These are phyloP conservation scores for Zygothrica quintamaculata DNA, from an alignment of 2,888 invertebrate species.

Conservation along the genomic window DNA sequence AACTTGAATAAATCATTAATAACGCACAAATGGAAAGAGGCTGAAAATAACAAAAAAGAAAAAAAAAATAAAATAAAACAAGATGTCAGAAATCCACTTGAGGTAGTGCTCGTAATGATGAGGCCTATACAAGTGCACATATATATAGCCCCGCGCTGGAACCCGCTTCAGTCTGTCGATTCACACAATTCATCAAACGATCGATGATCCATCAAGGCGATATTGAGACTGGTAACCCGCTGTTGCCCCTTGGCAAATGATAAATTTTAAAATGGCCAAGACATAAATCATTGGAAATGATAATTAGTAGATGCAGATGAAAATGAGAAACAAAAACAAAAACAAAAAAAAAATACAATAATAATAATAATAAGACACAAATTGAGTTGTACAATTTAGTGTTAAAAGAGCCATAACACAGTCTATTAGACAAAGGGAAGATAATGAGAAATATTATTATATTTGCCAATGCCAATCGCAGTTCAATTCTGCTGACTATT, in stretches of 20 bases:
- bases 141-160: slow-evolving; percentile 1
- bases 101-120: slow-evolving; percentile 47
- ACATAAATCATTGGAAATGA: slow-evolving; percentile 71
- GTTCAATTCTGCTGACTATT: slow-evolving; percentile 38
- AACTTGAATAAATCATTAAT: slow-evolving; percentile 75
- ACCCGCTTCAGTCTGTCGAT: slow-evolving; percentile 26
- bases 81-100: slow-evolving; percentile 77
- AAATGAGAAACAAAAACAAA: slow-evolving; percentile 44
- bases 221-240: slow-evolving; percentile 56
- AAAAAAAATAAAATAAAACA: too few species aligned
- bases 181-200: slow-evolving; percentile 79
- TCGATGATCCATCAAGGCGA: slow-evolving; percentile 73
- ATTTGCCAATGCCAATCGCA: slow-evolving; percentile 31
- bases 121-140: slow-evolving; percentile 66
- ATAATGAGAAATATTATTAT: slow-evolving; percentile 7
- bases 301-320: slow-evolving; percentile 67
- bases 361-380: slow-evolving; percentile 22
- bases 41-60: too few species aligned
- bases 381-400: slow-evolving; percentile 49
- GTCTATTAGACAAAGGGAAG: not conserved
- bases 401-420: not conserved
- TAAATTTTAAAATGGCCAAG: slow-evolving; percentile 60
- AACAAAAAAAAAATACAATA: slow-evolving; percentile 31
- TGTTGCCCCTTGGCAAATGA: slow-evolving; percentile 40
- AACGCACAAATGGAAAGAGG: slow-evolving; percentile 61